Base-by-base conservation (phyloP, 2,113 vertebrate species). In the Pollachius pollachius region DNA sequence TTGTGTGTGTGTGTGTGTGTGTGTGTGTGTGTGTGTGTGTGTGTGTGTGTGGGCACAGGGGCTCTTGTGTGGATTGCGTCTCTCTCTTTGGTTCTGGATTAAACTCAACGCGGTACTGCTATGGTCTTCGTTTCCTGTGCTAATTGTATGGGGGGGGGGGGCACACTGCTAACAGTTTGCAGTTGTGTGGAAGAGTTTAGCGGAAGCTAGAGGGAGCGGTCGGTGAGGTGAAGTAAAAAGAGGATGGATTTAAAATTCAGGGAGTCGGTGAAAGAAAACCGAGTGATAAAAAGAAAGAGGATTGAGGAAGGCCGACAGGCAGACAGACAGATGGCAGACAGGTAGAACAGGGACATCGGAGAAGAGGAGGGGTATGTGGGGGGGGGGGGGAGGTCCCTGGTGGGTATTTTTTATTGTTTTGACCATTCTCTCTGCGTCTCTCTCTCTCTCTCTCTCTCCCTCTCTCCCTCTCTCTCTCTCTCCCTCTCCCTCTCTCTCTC, bases 331-430 rank as follows among this genome's bases (percentile, higher is more conserved):
- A n/a, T n/a, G n/a, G n/a, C n/a, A n/a, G n/a, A n/a, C n/a, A n/a
- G 52, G 64, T 59, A 63, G 15, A 70, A 30, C 62, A 5, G 15
- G 64, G 71, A 82, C 78, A 86, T 71, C 76, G 82, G 78, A 74
- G 80, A 21, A 34, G 34, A 7, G 3, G 34, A 37, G 34, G 34
- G 34, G 4, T 37, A 71, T 83, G 74, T 71, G 66, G 77, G 77
- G 79, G 78, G 78, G 70, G 68, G 81, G 84, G 86, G 84, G 78
- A 64, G 71, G 81, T 87, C 87, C 84, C 84, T 84, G 70, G 82
- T 88, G 88, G 78, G 73, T 77, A 87, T 84, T 87, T 37, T 37
- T 84, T 70, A 75, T 84, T 84, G 78, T 79, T 86, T 86, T 87
- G 87, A 84, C 9, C 16, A 3, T 54, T 3, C 52, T 16, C 52